phyloP scores from a whole-genome alignment of 2,797 vertebrate species.

The Galagoides demidoff region DNA sequence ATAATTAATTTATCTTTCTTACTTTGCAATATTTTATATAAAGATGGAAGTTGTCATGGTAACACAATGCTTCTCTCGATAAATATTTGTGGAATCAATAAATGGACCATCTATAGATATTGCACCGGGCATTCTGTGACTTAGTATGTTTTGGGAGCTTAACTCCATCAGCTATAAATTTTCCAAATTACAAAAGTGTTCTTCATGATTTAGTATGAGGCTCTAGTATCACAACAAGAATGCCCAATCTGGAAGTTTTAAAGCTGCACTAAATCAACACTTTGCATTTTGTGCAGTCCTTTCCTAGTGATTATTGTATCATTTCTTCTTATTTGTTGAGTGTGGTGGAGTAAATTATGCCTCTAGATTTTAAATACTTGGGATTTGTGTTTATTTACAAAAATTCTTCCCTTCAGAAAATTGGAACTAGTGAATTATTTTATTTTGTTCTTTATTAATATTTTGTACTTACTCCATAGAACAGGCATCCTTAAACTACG shows the following conservation, averaged over 20 bases:
- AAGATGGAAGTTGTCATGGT: background rate
- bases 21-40: constrained; percentile 1
- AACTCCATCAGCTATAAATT: background rate
- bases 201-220: constrained; percentile 26
- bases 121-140: constrained; percentile 19
- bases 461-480: background rate
- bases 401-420: background rate
- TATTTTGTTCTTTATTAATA: background rate
- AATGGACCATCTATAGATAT: constrained; percentile 25
- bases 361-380: constrained; percentile 7
- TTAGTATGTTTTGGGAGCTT: constrained; percentile 19
- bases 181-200: constrained; percentile 52
- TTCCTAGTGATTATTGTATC: background rate
- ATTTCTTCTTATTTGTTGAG: constrained; percentile 17
- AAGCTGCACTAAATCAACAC: background rate
- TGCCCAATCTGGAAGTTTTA: background rate
- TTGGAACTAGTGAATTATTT: background rate
- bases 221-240: constrained; percentile 19
- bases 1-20: constrained; percentile 34
- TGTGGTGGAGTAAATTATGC: background rate
- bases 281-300: constrained; percentile 16
- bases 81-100: constrained; percentile 53
- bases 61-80: constrained; percentile 13
- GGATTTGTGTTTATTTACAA: background rate
- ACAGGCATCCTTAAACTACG: too few relatives aligned